These are phyloP conservation scores for Lutra lutra DNA, from an alignment of 2,797 vertebrate species.

Conservation along the genomic window DNA sequence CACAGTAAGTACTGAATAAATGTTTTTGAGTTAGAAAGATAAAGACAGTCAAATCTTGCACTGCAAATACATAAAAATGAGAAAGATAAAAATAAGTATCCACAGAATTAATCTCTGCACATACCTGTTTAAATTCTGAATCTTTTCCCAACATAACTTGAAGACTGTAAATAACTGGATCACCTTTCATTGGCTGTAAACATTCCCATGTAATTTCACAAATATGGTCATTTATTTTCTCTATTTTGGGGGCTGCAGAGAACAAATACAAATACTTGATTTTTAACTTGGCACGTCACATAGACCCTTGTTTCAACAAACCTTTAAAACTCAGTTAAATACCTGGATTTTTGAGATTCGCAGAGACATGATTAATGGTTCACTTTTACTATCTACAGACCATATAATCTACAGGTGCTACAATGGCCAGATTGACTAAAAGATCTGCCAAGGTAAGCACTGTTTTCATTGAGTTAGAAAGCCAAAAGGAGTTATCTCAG, in stretches of 20 bases:
- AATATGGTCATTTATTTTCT: conserved; percentile 93
- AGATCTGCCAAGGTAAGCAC: neutral
- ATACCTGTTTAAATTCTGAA: conserved; percentile 98
- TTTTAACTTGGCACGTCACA: conserved; percentile 50
- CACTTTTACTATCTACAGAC: neutral
- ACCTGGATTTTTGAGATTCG: conserved; percentile 10
- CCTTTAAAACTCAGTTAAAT: conserved; percentile 34
- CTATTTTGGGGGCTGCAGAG: conserved; percentile 92
- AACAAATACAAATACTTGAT: conserved; percentile 60
- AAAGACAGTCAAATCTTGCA: conserved; percentile 48
- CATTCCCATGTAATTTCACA: conserved; percentile 97
- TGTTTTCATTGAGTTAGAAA: neutral
- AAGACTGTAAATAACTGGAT: conserved; percentile 95
- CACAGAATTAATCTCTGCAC: conserved; percentile 47
- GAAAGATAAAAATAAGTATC: neutral
- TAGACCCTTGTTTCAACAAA: conserved; percentile 38
- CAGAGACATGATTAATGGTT: neutral
- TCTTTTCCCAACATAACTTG: conserved; percentile 96
- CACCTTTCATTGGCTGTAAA: conserved; percentile 95
- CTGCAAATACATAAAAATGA: conserved; percentile 20
- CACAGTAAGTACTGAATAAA: neutral
- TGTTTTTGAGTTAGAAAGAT: conserved; percentile 25
- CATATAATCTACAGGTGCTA: neutral
- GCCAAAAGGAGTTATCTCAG: neutral
- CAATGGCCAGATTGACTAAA: neutral